A percentile compares a stretch with the other conserved stretches of the same genome.
Conservation (phyloP, 2,113 vertebrate species). For the Agapornis roseicollis region DNA sequence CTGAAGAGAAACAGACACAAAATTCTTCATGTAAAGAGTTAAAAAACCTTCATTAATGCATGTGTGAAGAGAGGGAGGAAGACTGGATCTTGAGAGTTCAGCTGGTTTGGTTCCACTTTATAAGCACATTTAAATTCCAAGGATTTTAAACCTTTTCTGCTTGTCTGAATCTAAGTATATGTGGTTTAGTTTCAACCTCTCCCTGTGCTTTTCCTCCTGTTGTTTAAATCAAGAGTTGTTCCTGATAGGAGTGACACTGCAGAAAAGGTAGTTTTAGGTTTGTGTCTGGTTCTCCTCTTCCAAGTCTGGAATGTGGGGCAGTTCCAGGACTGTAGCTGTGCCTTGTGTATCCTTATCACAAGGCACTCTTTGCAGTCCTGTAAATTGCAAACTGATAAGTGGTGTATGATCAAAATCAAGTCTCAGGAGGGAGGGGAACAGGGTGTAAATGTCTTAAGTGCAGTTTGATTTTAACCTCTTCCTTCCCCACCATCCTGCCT, state of each 20-base stretch:
- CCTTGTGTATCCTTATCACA: neutral
- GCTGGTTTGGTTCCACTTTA: neutral
- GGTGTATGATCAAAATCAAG: neutral
- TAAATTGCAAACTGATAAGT: neutral
- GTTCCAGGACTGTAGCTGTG: neutral
- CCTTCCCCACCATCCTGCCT: neutral
- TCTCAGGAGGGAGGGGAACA: neutral
- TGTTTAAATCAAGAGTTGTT: neutral
- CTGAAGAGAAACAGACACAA: neutral
- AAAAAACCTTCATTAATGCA: neutral
- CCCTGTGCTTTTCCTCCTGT: neutral
- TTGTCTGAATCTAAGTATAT: conserved; percentile 2
- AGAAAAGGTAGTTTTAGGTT: neutral
- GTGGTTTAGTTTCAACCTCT: neutral
- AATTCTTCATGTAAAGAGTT: neutral
- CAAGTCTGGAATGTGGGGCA: neutral
- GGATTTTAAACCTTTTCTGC: neutral
- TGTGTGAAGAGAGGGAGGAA: neutral
- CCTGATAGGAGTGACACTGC: neutral
- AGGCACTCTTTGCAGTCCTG: neutral
- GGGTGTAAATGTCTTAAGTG: neutral
- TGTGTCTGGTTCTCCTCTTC: conserved; percentile 5
- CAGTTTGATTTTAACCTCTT: conserved; percentile 2
- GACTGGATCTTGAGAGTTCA: neutral
- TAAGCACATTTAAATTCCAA: neutral